Base-by-base conservation (phyloP, 2,113 vertebrate genomes). In the Thymallus thymallus region DNA sequence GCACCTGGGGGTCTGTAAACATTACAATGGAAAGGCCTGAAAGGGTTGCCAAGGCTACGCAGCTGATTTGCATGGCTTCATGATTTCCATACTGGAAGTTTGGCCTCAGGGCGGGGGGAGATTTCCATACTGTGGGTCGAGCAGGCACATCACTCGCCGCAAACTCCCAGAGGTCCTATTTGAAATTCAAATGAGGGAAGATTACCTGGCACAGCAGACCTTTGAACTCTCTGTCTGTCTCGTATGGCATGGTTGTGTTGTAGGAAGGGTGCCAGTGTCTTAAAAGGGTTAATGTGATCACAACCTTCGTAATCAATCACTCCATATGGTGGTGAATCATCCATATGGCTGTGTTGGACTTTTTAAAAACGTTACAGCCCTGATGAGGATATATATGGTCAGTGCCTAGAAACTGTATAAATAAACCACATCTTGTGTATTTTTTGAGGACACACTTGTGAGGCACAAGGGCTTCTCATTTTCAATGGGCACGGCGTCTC, bases 1-100 rank as follows among this genome's bases (percentile, higher is more conserved):
- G 73, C 82, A 80, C 80, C 82, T 76, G 78, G 68, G 82, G 75
- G 71, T 77, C 75, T 83, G 75, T 82, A 83, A 84, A 75, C 78
- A 80, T 82, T 78, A 77, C 80, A 78, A 84, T 77, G 61, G 75
- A 68, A 48, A 75, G 68, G 82, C 87, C 81, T 84, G 68, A 80
- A 84, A 86, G 78, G 85, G 93, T 95, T 94, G 91, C 91, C 76
- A 93, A 92, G 88, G 86, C 84, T 77, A 93, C 77, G 41, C 26
- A 72, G 83, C 20, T 67, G 46, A 93, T 97, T 98, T 98, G 96
- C 96, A 98, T 98, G 90, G 81, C 88, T 87, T 85, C 84, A 79
- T 95, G 90, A 97, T 98, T 98, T 98, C 91, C 96, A 96, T 98
- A 97, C 93, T 92, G 92, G 91, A 92, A 94, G 92, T 92, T 94